Conservation (phyloP, 2,113 vertebrate species). For the Ochotona curzoniae region DNA sequence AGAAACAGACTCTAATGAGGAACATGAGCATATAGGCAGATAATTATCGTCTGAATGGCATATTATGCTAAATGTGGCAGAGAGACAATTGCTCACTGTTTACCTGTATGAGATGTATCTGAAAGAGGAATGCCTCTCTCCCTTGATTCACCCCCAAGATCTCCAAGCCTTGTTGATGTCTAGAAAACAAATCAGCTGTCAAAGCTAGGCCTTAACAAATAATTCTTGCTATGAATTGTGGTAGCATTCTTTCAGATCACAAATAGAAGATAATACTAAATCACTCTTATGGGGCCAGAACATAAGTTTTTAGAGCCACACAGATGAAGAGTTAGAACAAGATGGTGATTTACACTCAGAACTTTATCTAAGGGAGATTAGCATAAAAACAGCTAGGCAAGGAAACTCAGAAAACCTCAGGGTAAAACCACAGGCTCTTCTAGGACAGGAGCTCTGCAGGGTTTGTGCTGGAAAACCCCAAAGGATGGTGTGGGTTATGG, state of each 20-base stretch:
- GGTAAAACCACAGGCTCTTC: neutral
- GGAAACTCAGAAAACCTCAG: neutral
- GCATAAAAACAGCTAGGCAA: neutral
- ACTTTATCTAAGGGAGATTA: neutral
- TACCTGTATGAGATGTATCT: neutral
- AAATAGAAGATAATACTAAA: neutral
- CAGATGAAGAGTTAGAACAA: neutral
- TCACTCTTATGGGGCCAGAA: neutral
- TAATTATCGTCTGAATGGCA: neutral
- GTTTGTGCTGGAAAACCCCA: neutral
- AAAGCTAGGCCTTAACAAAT: neutral
- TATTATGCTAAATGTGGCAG: fast-evolving
- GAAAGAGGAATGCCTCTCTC: neutral
- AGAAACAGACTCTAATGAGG: neutral
- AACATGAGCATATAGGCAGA: neutral
- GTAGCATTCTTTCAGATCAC: neutral
- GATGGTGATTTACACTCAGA: neutral
- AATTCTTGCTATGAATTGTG: neutral
- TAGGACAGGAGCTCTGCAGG: fast-evolving
- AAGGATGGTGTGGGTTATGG: neutral
- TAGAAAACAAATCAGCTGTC: neutral
- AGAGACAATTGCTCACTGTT: neutral
- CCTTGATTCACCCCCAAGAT: neutral
- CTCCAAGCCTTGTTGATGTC: neutral
- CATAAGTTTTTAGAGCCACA: neutral